These are phyloP conservation scores for Chromis chromis DNA, from an alignment of 2,797 vertebrate genomes.

Conservation along the genomic window DNA sequence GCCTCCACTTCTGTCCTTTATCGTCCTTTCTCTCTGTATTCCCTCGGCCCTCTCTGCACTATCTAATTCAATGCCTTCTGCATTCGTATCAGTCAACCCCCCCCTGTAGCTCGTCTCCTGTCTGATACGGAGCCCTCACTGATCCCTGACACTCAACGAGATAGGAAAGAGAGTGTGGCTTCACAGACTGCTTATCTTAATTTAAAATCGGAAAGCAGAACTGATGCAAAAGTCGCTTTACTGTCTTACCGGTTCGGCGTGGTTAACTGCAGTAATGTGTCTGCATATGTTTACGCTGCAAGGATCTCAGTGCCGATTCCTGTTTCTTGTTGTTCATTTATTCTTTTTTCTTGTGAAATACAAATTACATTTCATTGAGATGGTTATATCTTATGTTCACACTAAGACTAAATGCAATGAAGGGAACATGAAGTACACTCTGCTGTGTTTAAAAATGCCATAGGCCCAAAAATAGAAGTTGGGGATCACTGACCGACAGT, in stretches of 20 bases:
- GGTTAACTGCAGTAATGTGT: constrained; percentile 5
- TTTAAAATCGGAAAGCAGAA: constrained; percentile 31
- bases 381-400: not conserved
- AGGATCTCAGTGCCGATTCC: not conserved
- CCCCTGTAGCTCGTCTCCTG: constrained; percentile 16
- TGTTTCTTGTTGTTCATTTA: not conserved
- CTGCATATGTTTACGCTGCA: not conserved
- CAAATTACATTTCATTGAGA: not conserved
- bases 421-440: not conserved
- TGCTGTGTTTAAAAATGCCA: constrained; percentile 7
- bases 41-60: not conserved
- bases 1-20: constrained; percentile 20
- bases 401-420: too few species aligned
- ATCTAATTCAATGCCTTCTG: constrained; percentile 9
- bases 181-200: constrained; percentile 20
- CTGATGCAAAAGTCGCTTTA: constrained; percentile 11
- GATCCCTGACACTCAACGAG: constrained; percentile 18
- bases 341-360: constrained; percentile 6
- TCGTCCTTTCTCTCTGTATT: constrained; percentile 23
- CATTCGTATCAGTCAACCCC: constrained; percentile 24
- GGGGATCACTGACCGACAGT: not conserved
- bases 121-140: constrained; percentile 15
- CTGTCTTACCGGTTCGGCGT: not conserved
- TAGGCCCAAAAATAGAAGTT: not conserved
- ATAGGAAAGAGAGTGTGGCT: constrained; percentile 13